These are phyloP conservation scores for Etheostoma spectabile DNA, from an alignment of 2,113 vertebrate genomes.

Conservation along the genomic window DNA sequence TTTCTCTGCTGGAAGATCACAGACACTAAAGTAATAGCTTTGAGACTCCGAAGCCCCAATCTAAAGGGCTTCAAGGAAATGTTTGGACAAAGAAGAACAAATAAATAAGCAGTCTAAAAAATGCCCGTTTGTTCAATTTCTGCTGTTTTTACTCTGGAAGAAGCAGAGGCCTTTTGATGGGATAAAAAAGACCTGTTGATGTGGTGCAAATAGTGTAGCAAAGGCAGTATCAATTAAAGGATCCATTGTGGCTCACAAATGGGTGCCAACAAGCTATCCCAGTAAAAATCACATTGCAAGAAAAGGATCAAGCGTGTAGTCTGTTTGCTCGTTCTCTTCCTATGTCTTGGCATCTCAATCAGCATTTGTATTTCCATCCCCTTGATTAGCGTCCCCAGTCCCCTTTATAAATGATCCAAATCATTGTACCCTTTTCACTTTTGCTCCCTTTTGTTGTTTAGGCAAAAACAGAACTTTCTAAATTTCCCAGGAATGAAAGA, in stretches of 20 bases:
- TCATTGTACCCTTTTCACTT: background rate
- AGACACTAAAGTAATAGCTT: constrained; percentile 58
- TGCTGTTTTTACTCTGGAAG: constrained; percentile 23
- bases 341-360: background rate
- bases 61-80: constrained; percentile 57
- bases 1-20: constrained; percentile 60
- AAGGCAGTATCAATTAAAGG: constrained; percentile 44
- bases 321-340: background rate
- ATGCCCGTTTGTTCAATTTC: constrained; percentile 42
- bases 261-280: constrained; percentile 8
- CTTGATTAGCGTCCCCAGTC: background rate
- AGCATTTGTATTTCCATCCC: background rate
- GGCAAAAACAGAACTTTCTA: background rate
- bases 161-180: constrained; percentile 44
- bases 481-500: constrained; percentile 7
- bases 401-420: constrained; percentile 5
- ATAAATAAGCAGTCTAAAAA: constrained; percentile 37
- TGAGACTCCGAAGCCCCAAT: constrained; percentile 45
- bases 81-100: constrained; percentile 51
- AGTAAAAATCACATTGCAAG: background rate
- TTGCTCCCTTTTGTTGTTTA: background rate
- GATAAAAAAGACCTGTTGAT: constrained; percentile 49
- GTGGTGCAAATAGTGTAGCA: constrained; percentile 6
- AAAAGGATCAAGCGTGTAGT: background rate
- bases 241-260: constrained; percentile 25